A percentile compares a stretch with the other conserved stretches of the same genome.
Evolutionary conservation across 1,140 invertebrate species (phyloP).

Genomic region (Drosophila burlai): DNA sequence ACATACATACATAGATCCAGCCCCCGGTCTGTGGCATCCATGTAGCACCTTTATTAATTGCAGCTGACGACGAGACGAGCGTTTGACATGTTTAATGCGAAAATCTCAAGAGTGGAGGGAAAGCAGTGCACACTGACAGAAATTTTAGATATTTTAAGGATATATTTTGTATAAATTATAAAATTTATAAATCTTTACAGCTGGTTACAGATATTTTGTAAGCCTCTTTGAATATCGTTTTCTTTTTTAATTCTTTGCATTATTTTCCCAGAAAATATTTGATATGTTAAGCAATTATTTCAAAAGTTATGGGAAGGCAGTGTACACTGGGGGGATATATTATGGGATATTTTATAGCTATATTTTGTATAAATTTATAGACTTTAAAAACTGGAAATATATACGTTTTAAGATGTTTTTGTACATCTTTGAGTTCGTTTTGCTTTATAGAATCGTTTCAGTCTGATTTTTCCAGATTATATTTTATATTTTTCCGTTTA

Average conservation of each 20-base stretch:
- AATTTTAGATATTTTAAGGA: neutral
- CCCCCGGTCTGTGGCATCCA: conserved; percentile 45
- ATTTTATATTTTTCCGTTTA: too few species aligned
- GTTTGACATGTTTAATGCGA: conserved; percentile 83
- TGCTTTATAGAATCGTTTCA: rapidly evolving
- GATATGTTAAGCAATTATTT: too few species aligned
- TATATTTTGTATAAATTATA: neutral
- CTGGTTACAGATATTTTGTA: neutral
- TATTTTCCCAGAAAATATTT: too few species aligned
- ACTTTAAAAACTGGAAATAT: too few species aligned
- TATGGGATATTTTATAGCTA: too few species aligned
- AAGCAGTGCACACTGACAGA: conserved; percentile 8
- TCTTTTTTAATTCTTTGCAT: too few species aligned
- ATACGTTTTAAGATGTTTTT: too few species aligned
- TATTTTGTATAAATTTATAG: too few species aligned
- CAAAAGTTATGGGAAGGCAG: too few species aligned
- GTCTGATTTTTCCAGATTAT: neutral
- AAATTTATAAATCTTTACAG: neutral
- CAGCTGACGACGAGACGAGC: conserved; percentile 79
- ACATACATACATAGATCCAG: neutral
- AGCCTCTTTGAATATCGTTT: too few species aligned
- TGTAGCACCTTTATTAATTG: conserved; percentile 83
- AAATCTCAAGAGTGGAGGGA: conserved; percentile 37
- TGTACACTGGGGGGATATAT: too few species aligned
- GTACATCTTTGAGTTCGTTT: neutral